phyloP scores from a whole-genome alignment of 1,140 invertebrate genomes.

The Eumaeus atala region DNA sequence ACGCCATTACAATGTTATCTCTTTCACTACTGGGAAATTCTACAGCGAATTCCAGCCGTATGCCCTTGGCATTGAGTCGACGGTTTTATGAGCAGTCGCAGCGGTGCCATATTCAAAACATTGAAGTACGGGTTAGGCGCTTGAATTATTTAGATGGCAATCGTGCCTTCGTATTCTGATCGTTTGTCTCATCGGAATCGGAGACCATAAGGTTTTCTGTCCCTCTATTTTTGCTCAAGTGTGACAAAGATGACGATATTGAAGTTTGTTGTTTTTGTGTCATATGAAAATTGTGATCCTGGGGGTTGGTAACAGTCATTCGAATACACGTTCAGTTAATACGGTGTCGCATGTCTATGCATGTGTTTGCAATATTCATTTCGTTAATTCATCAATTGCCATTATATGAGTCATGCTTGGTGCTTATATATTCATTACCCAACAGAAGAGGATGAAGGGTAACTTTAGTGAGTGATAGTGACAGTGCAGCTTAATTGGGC shows the following conservation, averaged over 20 bases:
- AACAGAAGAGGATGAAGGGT: no score
- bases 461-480: no score
- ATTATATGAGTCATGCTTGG: no score
- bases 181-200: slow-evolving; percentile 53
- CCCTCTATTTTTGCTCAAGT: slow-evolving; percentile 19
- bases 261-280: slow-evolving; percentile 17
- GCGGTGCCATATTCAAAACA: slow-evolving; percentile 24
- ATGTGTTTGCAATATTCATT: neutral
- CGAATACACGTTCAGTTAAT: slow-evolving; percentile 11
- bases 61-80: neutral
- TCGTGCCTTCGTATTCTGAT: slow-evolving; percentile 64
- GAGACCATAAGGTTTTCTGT: slow-evolving; percentile 22
- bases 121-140: slow-evolving; percentile 50
- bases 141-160: slow-evolving; percentile 71
- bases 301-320: slow-evolving; percentile 14
- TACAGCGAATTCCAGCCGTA: slow-evolving; percentile 24
- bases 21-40: neutral
- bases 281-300: slow-evolving; percentile 22
- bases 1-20: slow-evolving; percentile 30
- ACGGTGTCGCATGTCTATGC: slow-evolving; percentile 7
- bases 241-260: slow-evolving; percentile 21
- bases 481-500: no score
- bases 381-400: no score
- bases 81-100: neutral
- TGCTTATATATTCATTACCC: no score